These are phyloP conservation scores for Notothenia coriiceps DNA, from an alignment of 2,113 vertebrate genomes.

Conservation along the genomic window DNA sequence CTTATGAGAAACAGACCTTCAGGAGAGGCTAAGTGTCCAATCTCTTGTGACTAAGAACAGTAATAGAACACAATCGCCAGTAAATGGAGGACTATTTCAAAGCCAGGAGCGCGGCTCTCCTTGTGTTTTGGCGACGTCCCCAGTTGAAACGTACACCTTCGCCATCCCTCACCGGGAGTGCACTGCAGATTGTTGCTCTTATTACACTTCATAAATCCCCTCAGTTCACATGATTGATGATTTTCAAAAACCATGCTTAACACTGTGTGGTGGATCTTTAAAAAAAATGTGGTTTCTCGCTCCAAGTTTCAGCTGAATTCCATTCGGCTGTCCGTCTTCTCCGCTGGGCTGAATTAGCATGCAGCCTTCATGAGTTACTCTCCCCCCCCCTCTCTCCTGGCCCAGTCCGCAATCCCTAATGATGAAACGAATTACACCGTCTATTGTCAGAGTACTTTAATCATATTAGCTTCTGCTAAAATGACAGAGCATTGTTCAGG, in stretches of 20 bases:
- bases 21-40: slow-evolving; percentile 73
- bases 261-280: slow-evolving; percentile 39
- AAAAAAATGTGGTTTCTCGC: slow-evolving; percentile 33
- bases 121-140: slow-evolving; percentile 47
- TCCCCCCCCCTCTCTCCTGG: slow-evolving; percentile 55
- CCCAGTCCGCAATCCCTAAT: slow-evolving; percentile 72
- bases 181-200: slow-evolving; percentile 60
- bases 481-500: slow-evolving; percentile 82
- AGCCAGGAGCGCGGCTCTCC: slow-evolving; percentile 42
- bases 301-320: slow-evolving; percentile 44
- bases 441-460: slow-evolving; percentile 85
- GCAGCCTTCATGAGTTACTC: slow-evolving; percentile 63
- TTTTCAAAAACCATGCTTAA: slow-evolving; percentile 43
- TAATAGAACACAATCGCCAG: slow-evolving; percentile 69
- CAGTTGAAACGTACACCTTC: slow-evolving; percentile 58
- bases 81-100: slow-evolving; percentile 69
- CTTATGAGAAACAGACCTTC: slow-evolving; percentile 83
- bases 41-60: slow-evolving; percentile 69
- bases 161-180: slow-evolving; percentile 49
- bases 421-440: slow-evolving; percentile 83
- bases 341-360: slow-evolving; percentile 70
- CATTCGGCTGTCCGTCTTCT: slow-evolving; percentile 56
- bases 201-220: slow-evolving; percentile 75
- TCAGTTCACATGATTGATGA: slow-evolving; percentile 62
- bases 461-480: slow-evolving; percentile 84